phyloP scores from a whole-genome alignment of 2,113 vertebrate species.

The Litocranius walleri region DNA sequence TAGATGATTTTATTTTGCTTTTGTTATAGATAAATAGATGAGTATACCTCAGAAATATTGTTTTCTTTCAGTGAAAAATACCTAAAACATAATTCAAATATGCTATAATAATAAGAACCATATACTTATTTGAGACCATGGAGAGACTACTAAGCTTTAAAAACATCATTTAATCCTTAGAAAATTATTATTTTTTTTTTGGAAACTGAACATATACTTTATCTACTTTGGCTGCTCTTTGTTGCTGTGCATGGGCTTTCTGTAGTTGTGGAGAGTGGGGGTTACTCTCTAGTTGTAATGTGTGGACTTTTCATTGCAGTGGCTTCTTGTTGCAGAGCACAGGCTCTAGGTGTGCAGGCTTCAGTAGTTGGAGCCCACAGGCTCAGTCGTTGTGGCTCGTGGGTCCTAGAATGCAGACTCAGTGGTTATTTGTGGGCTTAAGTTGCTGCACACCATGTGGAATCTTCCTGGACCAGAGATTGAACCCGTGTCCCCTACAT shows the following conservation, averaged over 20 bases:
- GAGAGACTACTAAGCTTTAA: not conserved
- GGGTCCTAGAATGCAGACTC: not conserved
- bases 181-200: not conserved
- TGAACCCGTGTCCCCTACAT: not conserved
- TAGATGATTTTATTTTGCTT: not conserved
- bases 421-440: not conserved
- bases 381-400: not conserved
- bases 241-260: not conserved
- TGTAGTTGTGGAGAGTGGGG: not conserved
- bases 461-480: not conserved
- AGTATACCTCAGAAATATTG: not conserved
- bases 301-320: not conserved
- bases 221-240: not conserved
- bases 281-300: not conserved
- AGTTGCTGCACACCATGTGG: not conserved
- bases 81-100: not conserved
- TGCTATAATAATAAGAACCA: not conserved
- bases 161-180: not conserved
- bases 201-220: not conserved
- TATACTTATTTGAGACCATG: not conserved
- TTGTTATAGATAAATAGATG: not conserved
- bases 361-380: not conserved
- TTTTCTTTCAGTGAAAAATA: slow-evolving; percentile 23
- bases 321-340: not conserved
- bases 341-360: not conserved